Percentiles rank a stretch among this genome's conserved stretches.
Conservation (phyloP, 2,113 vertebrate species). For the Carlito syrichta region DNA sequence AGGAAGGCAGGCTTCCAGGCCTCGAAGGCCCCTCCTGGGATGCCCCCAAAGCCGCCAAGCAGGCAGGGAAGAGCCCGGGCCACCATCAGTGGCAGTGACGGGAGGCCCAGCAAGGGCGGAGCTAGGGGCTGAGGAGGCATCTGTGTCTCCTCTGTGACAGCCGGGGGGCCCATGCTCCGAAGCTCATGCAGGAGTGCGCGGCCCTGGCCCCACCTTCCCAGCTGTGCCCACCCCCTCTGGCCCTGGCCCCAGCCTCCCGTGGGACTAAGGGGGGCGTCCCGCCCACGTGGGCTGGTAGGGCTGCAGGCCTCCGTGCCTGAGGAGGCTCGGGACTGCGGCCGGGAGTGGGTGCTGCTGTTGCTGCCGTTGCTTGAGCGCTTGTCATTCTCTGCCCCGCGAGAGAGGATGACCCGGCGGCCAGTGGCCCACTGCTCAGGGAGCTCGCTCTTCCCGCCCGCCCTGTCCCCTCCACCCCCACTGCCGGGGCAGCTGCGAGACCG, state of each 20-base stretch:
- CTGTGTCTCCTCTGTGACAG: no score
- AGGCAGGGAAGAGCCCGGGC: not conserved
- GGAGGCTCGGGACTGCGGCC: not conserved
- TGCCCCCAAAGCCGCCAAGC: not conserved
- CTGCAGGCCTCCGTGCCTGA: no score
- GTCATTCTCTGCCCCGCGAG: not conserved
- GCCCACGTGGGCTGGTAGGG: no score
- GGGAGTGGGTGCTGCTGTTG: not conserved
- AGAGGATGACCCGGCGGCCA: accelerated
- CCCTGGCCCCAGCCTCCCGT: no score
- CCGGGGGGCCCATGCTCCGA: no score
- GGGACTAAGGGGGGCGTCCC: no score
- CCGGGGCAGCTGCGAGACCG: not conserved
- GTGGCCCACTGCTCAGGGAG: no score
- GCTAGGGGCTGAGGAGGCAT: accelerated
- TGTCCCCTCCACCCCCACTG: not conserved
- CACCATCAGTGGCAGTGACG: not conserved
- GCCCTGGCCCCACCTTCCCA: no score
- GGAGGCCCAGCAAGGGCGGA: accelerated
- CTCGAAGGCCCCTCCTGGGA: not conserved
- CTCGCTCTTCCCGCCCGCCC: not conserved
- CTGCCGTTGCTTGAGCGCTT: not conserved
- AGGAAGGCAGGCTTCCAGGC: accelerated
- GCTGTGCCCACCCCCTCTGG: no score
- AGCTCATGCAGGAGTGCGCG: no score